Conservation (phyloP, 2,888 invertebrate species). For the Nysson spinosus region DNA sequence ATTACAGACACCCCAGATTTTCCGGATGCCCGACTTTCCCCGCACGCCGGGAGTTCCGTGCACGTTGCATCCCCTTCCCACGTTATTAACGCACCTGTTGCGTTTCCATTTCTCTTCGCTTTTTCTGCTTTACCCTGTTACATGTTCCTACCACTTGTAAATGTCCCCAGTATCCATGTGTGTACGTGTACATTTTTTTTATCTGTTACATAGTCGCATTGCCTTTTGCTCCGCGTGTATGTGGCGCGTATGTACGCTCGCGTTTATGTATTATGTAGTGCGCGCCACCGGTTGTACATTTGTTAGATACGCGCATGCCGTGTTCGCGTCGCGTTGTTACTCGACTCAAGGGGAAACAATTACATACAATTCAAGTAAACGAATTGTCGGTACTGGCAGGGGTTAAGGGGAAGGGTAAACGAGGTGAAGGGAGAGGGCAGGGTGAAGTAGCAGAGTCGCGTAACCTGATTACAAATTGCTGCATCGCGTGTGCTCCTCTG, state of each 20-base stretch:
- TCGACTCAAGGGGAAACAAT: constrained; percentile 53
- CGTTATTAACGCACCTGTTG: constrained; percentile 50
- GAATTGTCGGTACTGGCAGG: neutral
- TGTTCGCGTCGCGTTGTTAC: constrained; percentile 6
- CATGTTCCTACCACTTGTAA: neutral
- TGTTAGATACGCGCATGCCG: constrained; percentile 2
- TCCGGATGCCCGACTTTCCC: constrained; percentile 51
- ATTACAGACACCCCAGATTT: constrained; percentile 41
- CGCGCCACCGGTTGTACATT: constrained; percentile 39
- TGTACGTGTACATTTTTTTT: neutral
- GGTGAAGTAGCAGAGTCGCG: constrained; percentile 44
- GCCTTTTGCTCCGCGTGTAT: constrained; percentile 1
- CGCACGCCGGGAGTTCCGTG: constrained; percentile 46
- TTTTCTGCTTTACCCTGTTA: constrained; percentile 2
- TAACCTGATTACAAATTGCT: constrained; percentile 65
- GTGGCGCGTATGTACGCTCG: constrained; percentile 4
- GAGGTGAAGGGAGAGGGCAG: neutral
- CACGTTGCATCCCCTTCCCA: constrained; percentile 13
- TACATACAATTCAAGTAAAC: constrained; percentile 43
- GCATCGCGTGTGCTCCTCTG: constrained; percentile 59
- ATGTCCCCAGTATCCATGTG: neutral
- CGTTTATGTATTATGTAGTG: constrained; percentile 50
- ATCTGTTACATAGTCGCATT: neutral
- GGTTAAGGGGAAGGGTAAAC: neutral
- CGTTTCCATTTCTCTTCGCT: constrained; percentile 13